Evolutionary conservation across 2,888 invertebrate species (phyloP), one percentile per base, ranked within the genome.

Genomic region (Athrips mouffetella): DNA sequence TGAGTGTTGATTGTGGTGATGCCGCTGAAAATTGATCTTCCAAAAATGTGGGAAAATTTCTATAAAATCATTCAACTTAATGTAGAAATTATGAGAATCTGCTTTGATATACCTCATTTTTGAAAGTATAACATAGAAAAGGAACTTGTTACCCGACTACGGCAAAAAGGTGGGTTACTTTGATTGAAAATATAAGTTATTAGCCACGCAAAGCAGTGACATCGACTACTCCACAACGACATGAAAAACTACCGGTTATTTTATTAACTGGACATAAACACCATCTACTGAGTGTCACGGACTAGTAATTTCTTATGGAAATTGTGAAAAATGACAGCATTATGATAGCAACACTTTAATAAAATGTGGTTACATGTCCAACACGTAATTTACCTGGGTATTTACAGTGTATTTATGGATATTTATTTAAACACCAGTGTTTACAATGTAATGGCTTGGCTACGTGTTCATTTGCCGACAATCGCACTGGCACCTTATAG

Each of bases 401-500:
- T 80, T 79, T 79, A 78, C 31, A 31, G 31, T 31, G n/a, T 37
- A 21, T 37, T 37, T 37, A 37, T 20, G 37, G 20, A 37, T 76
- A 78, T 80, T 79, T 80, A 79, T 79, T 70, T 72, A 76, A 75
- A 76, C 70, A 72, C 65, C 56, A 67, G 75, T 77, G 67, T 78
- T 80, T 76, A 75, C 63, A 61, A 59, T 67, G 60, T 79, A 80
- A 80, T 80, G 75, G 68, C 54, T 42, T 60, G 53, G 57, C 71
- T 66, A 65, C 69, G 47, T 27, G 31, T 10, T 57, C 57, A 67
- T 73, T 72, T 64, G 61, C 68, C 63, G 58, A 63, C 65, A 62
- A 61, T 61, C 63, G 51, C 11, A 49, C 37, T 20, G 58, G 61
- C 65, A 66, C 67, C 69, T 68, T 54, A 44, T 58, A 55, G 30